phyloP scores from a whole-genome alignment of 2,888 invertebrate genomes.

The Drosophila colorata region DNA sequence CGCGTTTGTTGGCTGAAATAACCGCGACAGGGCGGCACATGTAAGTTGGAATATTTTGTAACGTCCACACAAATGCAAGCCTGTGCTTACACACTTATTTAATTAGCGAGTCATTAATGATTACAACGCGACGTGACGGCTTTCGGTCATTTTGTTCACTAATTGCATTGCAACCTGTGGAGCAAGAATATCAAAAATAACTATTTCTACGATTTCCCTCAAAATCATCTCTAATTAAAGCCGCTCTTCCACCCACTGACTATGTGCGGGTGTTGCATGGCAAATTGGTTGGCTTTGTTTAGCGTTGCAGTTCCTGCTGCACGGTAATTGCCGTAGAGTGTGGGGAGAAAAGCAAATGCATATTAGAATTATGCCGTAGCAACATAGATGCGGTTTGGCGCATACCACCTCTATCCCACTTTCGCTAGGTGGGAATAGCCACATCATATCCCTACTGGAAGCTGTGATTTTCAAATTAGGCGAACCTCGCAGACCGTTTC shows the following conservation, averaged over 20 bases:
- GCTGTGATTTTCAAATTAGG: conserved; percentile 77
- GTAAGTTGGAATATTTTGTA: conserved; percentile 2
- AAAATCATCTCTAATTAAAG: conserved; percentile 29
- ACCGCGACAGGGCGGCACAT: conserved; percentile 22
- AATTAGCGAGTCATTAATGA: conserved; percentile 67
- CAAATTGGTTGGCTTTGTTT: conserved; percentile 51
- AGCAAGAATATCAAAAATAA: conserved; percentile 40
- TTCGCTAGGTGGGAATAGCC: conserved; percentile 12
- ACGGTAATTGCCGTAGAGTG: conserved; percentile 7
- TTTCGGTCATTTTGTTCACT: conserved; percentile 55
- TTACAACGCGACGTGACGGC: conserved; percentile 26
- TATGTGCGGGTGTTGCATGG: conserved; percentile 16
- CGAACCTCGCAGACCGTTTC: conserved; percentile 62
- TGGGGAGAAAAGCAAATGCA: conserved; percentile 21
- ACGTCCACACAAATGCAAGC: conserved; percentile 12
- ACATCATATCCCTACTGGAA: conserved; percentile 29
- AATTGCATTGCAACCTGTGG: conserved; percentile 76
- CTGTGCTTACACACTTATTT: conserved; percentile 61
- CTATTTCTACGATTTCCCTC: conserved; percentile 22
- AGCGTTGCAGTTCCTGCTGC: conserved; percentile 13
- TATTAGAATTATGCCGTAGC: conserved; percentile 49
- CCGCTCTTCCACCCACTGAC: not conserved
- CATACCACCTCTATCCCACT: not conserved
- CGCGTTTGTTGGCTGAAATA: conserved; percentile 8
- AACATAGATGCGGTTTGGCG: conserved; percentile 39